Conservation (phyloP, 2,888 invertebrate genomes). For the Anthophora plumipes region DNA sequence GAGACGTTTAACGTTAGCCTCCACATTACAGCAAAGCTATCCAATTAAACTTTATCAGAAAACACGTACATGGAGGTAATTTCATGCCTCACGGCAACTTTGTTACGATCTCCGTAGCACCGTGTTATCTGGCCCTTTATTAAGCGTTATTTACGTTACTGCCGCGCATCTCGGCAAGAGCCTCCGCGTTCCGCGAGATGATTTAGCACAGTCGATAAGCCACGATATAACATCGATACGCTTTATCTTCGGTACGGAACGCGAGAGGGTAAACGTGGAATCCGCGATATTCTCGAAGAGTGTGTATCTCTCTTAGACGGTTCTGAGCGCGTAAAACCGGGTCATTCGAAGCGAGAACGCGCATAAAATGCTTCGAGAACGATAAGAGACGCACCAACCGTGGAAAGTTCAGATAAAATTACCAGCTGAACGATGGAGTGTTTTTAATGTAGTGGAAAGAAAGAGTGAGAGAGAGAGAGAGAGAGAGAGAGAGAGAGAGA, state of each 20-base stretch:
- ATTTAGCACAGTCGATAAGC: slow-evolving; percentile 36
- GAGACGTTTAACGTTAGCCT: no score
- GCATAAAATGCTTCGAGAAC: slow-evolving; percentile 50
- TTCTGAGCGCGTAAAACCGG: slow-evolving; percentile 31
- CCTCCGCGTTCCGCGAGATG: slow-evolving; percentile 35
- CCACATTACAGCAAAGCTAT: slow-evolving; percentile 3
- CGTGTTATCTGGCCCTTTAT: slow-evolving; percentile 40
- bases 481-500: no score
- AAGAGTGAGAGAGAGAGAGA: slow-evolving; percentile 51
- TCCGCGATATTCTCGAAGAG: neutral
- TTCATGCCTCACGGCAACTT: slow-evolving; percentile 18
- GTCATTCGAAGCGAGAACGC: slow-evolving; percentile 9
- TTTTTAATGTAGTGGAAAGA: slow-evolving; percentile 32
- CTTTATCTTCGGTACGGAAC: slow-evolving; percentile 20
- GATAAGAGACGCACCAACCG: slow-evolving; percentile 40
- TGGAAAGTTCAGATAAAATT: slow-evolving; percentile 63
- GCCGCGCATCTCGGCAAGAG: slow-evolving; percentile 17
- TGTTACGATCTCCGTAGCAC: slow-evolving; percentile 13
- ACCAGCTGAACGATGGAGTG: slow-evolving; percentile 53
- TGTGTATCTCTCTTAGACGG: slow-evolving; percentile 11
- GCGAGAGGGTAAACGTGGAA: neutral
- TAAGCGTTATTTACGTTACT: slow-evolving; percentile 39
- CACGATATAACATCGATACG: slow-evolving; percentile 40
- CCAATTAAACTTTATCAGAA: slow-evolving; percentile 48
- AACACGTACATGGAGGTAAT: slow-evolving; percentile 25